These are phyloP conservation scores for Rutilus rutilus DNA, from an alignment of 2,113 vertebrate genomes.

Conservation along the genomic window DNA sequence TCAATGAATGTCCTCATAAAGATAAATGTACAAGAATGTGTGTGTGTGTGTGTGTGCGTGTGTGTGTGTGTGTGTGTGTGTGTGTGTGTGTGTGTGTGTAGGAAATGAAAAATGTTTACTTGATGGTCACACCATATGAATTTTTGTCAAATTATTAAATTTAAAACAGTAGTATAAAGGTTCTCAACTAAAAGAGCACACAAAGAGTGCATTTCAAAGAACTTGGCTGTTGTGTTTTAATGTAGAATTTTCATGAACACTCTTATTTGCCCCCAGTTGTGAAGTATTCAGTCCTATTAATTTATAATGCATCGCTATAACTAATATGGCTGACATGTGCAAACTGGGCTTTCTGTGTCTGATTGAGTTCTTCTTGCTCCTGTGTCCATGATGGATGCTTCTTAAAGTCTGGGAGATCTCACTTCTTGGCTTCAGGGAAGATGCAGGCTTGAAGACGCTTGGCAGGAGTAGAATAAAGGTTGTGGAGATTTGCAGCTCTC, in stretches of 20 bases:
- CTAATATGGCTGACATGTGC: not conserved
- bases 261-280: not conserved
- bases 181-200: not conserved
- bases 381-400: not conserved
- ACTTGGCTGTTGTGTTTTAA: not conserved
- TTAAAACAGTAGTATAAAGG: not conserved
- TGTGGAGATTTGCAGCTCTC: conserved; percentile 43
- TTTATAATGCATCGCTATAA: not conserved
- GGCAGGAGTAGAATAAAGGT: conserved; percentile 54
- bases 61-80: too few species aligned
- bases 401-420: not conserved
- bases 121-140: not conserved
- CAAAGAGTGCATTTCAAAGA: not conserved
- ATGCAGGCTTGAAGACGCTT: conserved; percentile 48
- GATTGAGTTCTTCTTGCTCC: not conserved
- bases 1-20: too few species aligned
- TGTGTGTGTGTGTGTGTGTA: too few species aligned
- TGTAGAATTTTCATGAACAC: not conserved
- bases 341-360: not conserved
- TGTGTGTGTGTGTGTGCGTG: too few species aligned
- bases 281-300: not conserved
- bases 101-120: not conserved
- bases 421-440: conserved; percentile 20
- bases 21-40: too few species aligned
- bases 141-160: not conserved